A percentile compares a stretch with the other conserved stretches of the same genome.
Conservation (phyloP, 2,113 vertebrate genomes). For the Bos indicus region DNA sequence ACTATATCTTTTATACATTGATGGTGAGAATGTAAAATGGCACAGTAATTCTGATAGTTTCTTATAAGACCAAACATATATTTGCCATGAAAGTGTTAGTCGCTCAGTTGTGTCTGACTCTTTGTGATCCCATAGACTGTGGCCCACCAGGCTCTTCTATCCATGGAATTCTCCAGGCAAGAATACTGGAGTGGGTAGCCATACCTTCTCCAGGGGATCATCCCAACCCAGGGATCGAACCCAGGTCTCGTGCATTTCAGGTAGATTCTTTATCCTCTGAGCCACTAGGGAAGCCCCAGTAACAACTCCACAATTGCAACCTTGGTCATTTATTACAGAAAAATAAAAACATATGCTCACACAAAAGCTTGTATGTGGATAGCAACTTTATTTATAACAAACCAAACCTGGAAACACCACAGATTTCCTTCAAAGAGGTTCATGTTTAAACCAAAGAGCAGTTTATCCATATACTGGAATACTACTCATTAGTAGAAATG, state of each 20-base stretch:
- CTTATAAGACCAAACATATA: not conserved
- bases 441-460: not conserved
- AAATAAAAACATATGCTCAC: not conserved
- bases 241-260: not conserved
- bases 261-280: not conserved
- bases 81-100: not conserved
- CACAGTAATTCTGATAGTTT: not conserved
- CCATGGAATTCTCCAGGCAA: not conserved
- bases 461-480: not conserved
- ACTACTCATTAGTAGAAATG: not conserved
- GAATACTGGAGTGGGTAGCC: not conserved
- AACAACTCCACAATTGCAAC: not conserved
- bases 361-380: not conserved
- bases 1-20: not conserved
- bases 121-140: not conserved
- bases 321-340: not conserved
- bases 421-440: not conserved
- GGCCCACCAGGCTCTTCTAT: not conserved
- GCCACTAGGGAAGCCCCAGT: not conserved
- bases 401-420: not conserved
- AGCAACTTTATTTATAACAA: not conserved
- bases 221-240: not conserved
- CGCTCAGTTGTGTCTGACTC: not conserved
- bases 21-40: not conserved
- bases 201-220: not conserved